These are phyloP conservation scores for Condylura cristata DNA, from an alignment of 2,113 vertebrate genomes.

Conservation along the genomic window DNA sequence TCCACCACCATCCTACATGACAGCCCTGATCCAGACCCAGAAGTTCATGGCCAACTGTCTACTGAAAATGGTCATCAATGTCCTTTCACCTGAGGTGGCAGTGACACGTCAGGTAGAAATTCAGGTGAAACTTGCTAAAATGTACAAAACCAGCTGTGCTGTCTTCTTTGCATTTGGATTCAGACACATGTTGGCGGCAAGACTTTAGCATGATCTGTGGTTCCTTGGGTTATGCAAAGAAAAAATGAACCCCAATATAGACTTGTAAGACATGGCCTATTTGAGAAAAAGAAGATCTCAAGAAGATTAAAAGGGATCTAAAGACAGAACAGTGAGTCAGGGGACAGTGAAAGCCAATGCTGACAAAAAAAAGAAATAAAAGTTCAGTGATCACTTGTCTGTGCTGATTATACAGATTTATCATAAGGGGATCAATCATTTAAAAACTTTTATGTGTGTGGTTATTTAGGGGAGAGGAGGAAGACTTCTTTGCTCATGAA, in stretches of 20 bases:
- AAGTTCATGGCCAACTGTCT: no score
- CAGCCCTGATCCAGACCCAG: no score
- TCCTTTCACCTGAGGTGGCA: not conserved
- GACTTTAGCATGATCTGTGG: not conserved
- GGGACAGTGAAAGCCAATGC: no score
- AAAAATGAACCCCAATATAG: not conserved
- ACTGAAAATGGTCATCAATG: not conserved
- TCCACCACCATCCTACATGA: no score
- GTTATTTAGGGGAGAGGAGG: no score
- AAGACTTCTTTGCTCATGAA: not conserved
- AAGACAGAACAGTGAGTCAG: no score
- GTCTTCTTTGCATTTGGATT: not conserved
- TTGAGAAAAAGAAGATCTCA: not conserved
- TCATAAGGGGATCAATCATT: no score
- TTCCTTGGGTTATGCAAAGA: not conserved
- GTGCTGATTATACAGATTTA: no score
- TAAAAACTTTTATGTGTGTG: no score
- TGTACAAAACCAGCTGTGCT: not conserved
- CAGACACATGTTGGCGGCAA: not conserved
- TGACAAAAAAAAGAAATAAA: no score
- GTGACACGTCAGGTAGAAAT: not conserved
- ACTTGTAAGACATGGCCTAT: not conserved
- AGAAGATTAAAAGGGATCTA: no score
- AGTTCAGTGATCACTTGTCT: no score
- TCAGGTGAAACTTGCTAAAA: not conserved